Percentiles rank a stretch among this genome's conserved stretches.
Conservation (phyloP, 2,113 vertebrate species). For the Proteles cristata region DNA sequence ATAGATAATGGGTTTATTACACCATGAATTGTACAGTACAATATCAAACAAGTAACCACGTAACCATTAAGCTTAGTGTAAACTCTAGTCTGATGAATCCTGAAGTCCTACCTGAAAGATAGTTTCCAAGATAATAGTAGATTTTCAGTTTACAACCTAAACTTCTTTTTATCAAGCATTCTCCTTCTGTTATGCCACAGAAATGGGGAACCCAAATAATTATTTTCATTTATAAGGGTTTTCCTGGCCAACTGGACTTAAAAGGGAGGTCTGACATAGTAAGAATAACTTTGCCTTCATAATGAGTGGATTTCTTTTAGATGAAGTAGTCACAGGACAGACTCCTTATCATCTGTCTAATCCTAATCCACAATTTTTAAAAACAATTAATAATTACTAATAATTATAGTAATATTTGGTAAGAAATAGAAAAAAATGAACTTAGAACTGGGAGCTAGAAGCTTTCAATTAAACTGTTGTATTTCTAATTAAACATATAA, state of each 20-base stretch:
- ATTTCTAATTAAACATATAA: not conserved
- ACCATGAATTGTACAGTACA: not conserved
- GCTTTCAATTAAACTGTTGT: not conserved
- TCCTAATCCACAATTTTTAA: not conserved
- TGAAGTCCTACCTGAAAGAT: not conserved
- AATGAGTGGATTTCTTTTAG: not conserved
- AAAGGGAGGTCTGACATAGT: not conserved
- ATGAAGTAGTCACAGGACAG: not conserved
- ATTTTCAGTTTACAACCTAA: not conserved
- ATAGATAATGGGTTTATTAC: not conserved
- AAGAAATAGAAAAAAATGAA: not conserved
- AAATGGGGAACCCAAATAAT: rapidly evolving
- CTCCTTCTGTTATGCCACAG: not conserved
- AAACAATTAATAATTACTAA: not conserved
- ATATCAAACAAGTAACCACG: not conserved
- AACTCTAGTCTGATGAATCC: not conserved
- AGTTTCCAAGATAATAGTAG: not conserved
- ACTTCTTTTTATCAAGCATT: not conserved
- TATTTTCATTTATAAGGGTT: not conserved
- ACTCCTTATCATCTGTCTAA: not conserved
- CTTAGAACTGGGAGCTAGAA: not conserved
- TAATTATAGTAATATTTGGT: not conserved
- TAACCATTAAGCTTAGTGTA: not conserved
- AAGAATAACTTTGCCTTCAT: not conserved
- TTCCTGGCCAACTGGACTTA: not conserved